Evolutionary conservation across 92 coral and sea anemone genomes (phyloP), one percentile per base, ranked within the genome.

Genomic region (Zoanthus solanderi): DNA sequence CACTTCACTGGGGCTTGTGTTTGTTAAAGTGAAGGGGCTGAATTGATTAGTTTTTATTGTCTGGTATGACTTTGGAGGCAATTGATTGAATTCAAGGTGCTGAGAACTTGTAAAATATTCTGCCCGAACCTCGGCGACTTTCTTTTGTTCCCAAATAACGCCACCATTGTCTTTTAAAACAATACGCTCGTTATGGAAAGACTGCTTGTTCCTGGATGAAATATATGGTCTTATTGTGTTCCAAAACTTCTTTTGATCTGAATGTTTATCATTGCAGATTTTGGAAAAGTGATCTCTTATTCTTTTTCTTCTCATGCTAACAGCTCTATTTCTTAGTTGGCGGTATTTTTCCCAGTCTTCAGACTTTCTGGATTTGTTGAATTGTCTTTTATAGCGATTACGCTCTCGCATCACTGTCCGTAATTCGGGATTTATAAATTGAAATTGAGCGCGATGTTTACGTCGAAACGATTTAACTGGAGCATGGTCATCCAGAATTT

Each of bases 341-440:
- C 85, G 50, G 9, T 71, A 67, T 23, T 76, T 77, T 69, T 87
- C 86, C 81, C 86, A 78, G 79, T 87, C 78, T 9, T 50, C 73
- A 7, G 80, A n/a, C 45, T 76, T 42, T 63, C 90, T 87, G 53
- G 85, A 66, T n/a, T 87, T 87, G 79, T 87, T 66, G 66, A 68
- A 87, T 54, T 87, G 79, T 3, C 86, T 85, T 61, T 87, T 87
- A 54, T 68, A 31, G 23, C 79, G 86, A 52, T 87, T 87, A 67
- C 86, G 79, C 34, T 58, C 42, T 18, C 86, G 15, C 66, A 87
- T 71, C 16, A 71, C 86, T 16, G 48, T 34, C 42, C 81, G 69
- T 16, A 78, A 78, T 56, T 87, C 90, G 47, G 85, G 85, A 7
- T 78, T 78, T 8, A 78, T 87, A 75, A 80, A 87, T 50, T 87